Conservation (phyloP, 2,888 invertebrate genomes). For the Nowickia ferox region DNA sequence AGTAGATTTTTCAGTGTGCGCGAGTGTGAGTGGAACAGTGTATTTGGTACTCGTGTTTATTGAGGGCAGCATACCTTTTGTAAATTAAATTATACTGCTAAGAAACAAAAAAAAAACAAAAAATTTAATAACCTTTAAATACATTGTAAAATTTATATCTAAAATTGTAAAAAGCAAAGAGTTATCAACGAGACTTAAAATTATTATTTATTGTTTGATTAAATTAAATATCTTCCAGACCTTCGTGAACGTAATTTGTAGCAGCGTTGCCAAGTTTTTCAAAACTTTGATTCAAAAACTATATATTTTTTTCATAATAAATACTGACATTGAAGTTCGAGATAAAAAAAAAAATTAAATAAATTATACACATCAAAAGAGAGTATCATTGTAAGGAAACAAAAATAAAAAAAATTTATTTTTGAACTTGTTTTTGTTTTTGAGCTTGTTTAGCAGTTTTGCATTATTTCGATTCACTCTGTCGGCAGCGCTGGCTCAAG, state of each 20-base stretch:
- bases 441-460: no score
- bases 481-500: background rate
- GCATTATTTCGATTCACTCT: background rate
- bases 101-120: background rate
- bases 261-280: no score
- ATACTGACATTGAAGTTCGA: no score
- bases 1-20: background rate
- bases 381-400: no score
- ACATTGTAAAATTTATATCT: conserved; percentile 15
- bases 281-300: no score
- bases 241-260: no score
- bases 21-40: background rate
- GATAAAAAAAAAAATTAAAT: no score
- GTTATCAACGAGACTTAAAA: conserved; percentile 16
- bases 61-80: conserved; percentile 12
- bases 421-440: no score
- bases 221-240: conserved; percentile 32
- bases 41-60: conserved; percentile 14
- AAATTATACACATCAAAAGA: no score
- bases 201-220: conserved; percentile 19
- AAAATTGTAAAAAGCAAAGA: conserved; percentile 11
- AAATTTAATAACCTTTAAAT: conserved; percentile 18
- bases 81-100: conserved; percentile 18
- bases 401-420: no score
- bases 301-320: no score